Evolutionary conservation across 2,113 vertebrate genomes (phyloP), one percentile per base, ranked within the genome.

Genomic region (Patagioenas fasciata): DNA sequence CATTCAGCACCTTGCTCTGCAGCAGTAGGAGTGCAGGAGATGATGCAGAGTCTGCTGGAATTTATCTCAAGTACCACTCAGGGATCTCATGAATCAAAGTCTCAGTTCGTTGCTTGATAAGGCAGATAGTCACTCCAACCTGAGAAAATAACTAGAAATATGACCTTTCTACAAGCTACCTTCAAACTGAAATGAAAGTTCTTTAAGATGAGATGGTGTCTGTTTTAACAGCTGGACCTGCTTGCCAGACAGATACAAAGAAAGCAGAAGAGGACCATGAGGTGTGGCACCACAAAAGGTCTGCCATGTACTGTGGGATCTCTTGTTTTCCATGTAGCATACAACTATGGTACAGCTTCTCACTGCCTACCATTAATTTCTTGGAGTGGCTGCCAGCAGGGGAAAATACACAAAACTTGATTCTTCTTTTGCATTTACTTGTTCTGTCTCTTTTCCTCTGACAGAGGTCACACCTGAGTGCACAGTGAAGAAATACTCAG

Each of bases 61-160:
- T 65, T 77, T 60, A 53, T 64, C 15, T n/a, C n/a, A 60, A 66
- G 75, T 13, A 50, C 29, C 13, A 38, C 4, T 38, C 21, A 70
- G 26, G 11, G 8, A 50, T 38, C 32, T 71, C 0, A 0, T 3
- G 2, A 83, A 61, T n/a, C 29, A 40, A 51, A n/a, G 2, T 28
- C 8, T 75, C 19, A 25, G 10, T 77, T 86, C 14, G 32, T 42
- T 50, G 4, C 48, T 73, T 60, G 50, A n/a, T 48, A 62, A 75
- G 20, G 61, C 10, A 66, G 25, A 34, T 1, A 72, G 17, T 66
- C 15, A 15, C 28, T 92, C 23, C 34, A 69, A 10, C 7, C 16
- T 64, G 18, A 23, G 28, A 69, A 73, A 79, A 53, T 57, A 56
- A 38, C 15, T 5, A 72, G 77, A 91, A 93, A 84, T 21, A 38